Base-by-base conservation (phyloP, 2,797 vertebrate genomes). In the Tragelaphus eurycerus region DNA sequence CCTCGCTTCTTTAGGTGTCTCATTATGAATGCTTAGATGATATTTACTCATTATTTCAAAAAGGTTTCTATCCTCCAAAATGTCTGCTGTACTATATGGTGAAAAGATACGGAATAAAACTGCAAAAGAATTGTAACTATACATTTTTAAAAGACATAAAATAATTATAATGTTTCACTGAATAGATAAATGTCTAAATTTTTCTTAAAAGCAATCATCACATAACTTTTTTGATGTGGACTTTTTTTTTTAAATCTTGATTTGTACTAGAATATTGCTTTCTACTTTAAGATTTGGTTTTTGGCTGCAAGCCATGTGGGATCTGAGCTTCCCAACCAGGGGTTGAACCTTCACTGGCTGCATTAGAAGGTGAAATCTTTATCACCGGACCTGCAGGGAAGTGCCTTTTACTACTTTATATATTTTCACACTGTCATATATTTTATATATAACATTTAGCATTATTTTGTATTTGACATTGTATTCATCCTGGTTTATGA, bases 1-100 rank as follows among this genome's bases (percentile, higher is more conserved):
- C 13, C 34, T 64, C 15, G 29, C 15, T 60, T 86, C 19, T 43
- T 60, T n/a, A 59, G 17, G 17, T 21, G 25, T 93, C 43, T 88
- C 17, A 29, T 71, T 84, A 84, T 17, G 3, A 71, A 67, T 6
- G 14, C 6, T 88, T 27, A 71, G 23, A 87, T 34, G 11, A 89
- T 71, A 91, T 93, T 85, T 71, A 85, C 16, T 88, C 48, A 38
- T 52, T 85, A 46, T 79, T 93, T 83, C n/a, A n/a, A 96, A 96
- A 90, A 50, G 19, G 3, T 60, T 79, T 91, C 14, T 48, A 31
- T 86, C 23, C 23, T 64, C 50, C 19, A 76, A 57, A 81, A 10
- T 7, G 23, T 78, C 17, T 55, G 19, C 3, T 78, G 10, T 86
- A 82, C 4, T 62, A 79, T 92, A 23, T 92, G 16, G 5, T 46